Base-by-base conservation (phyloP, 2,888 invertebrate species). In the Dryobotodes eremita region DNA sequence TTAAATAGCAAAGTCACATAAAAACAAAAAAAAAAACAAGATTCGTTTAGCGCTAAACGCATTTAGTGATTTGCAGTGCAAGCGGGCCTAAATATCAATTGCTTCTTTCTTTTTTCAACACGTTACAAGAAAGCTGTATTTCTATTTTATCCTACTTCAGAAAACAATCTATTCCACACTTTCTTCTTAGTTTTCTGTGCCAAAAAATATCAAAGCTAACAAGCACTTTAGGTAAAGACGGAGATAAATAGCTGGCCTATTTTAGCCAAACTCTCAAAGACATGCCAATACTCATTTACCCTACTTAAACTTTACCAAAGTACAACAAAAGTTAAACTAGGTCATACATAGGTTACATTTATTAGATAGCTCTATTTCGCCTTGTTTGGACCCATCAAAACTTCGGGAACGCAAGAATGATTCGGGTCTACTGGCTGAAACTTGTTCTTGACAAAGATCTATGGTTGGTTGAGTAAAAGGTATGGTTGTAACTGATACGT, bases 281-380 rank as follows among this genome's bases (percentile, higher is more conserved):
- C 55, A 72, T 72, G n/a, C 20, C 20, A 15, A 42, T 13, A 57
- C 23, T 20, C 26, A 36, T 53, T 42, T 20, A 57, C 53, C 20
- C 20, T 42, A n/a, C 36, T 48, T 31, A 65, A 82, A 83, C 71
- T 85, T 57, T n/a, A 10, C 20, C 50, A 15, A 84, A 75, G 71
- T 75, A 48, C 13, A 46, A 74, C 64, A 53, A 61, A 82, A 83
- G 82, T 69, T 59, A 20, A 71, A 71, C 76, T 83, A 26, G 71
- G 61, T 55, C 82, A 76, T 76, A 85, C 76, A 61, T 76, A 71
- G 69, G 64, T 69, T 36, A 59, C 71, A 64, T 83, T 84, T 81
- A 75, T 81, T 71, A 59, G n/a, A 71, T 36, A 48, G 57, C n/a
- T 42, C 57, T 31, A 57, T 82, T 82, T 75, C 36, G 53, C 7